Evolutionary conservation across 1,140 invertebrate species (phyloP), one percentile per base, ranked within the genome.

Genomic region (Solenopsis invicta): DNA sequence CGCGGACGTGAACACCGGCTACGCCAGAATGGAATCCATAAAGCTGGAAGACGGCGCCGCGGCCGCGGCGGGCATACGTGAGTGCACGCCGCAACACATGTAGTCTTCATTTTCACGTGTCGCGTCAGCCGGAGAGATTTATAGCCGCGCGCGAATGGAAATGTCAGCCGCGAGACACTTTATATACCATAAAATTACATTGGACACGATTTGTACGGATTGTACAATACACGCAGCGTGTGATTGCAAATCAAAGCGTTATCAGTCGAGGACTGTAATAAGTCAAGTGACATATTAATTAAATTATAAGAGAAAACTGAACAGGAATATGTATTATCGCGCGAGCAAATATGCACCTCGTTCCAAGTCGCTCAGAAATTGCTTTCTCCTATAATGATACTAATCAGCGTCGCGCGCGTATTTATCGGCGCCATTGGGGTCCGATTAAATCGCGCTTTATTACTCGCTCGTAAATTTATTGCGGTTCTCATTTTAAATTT

Each of bases 51-150:
- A 37, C 34, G 21, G 10, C 75, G 18, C 4, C 41, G 41, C 29
- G 29, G 18, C 4, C 41, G 41, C 29, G 29, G 2, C 24, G 9
- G 45, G 52, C 54, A 50, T 48, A 69, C 61, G 76, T 78, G 76
- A 75, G 52, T 87, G 66, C 24, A 56, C 9, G 67, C 52, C 16
- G 13, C 41, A 56, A 84, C 71, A 75, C 50, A 81, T 61, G 59
- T 34, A 59, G n/a, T 82, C 89, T 59, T 86, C 59, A 59, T 88
- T 64, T 45, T 66, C 50, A 61, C 74, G 48, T 61, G 71, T 80
- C 61, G 69, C 78, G 59, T 34, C 67, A 67, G 56, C 45, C 61
- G 34, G 62, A 52, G 66, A 56, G 74, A 86, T 88, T 84, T 78
- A 37, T 62, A 37, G 37, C 52, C 21, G 41, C 29, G 56, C 21